phyloP scores from a whole-genome alignment of 2,113 vertebrate species.

The Xiphophorus hellerii region DNA sequence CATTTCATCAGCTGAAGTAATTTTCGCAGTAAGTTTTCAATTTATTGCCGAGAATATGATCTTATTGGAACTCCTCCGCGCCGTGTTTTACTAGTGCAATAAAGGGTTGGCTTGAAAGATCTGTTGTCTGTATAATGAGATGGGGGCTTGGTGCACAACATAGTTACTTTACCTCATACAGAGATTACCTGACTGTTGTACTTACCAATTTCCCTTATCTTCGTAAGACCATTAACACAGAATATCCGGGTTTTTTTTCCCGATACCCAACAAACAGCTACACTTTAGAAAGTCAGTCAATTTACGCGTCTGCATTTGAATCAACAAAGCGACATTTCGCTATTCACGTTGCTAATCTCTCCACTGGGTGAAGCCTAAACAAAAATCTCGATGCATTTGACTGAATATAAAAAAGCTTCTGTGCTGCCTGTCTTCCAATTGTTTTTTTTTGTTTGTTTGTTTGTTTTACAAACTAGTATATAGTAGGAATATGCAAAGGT shows the following conservation, averaged over 20 bases:
- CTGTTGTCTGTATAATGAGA: constrained; percentile 4
- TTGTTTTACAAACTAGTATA: no score
- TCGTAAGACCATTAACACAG: neutral
- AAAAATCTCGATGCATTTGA: neutral
- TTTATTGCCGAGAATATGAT: constrained; percentile 46
- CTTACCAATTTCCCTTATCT: no score
- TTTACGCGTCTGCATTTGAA: neutral
- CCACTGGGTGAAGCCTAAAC: neutral
- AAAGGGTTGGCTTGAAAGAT: constrained; percentile 25
- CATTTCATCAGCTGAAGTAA: constrained; percentile 52
- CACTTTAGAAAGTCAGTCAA: neutral
- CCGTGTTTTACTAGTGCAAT: constrained; percentile 45
- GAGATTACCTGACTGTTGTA: neutral
- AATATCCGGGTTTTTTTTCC: neutral
- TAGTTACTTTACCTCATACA: neutral
- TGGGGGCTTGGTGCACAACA: neutral
- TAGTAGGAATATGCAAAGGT: neutral
- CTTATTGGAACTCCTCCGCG: constrained; percentile 32
- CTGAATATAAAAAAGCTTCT: neutral
- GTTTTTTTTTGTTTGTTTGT: no score
- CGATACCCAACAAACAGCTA: neutral
- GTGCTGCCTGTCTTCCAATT: neutral
- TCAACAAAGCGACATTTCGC: neutral
- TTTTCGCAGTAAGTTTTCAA: constrained; percentile 45
- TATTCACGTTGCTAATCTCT: neutral